These are phyloP conservation scores for Gymnodraco acuticeps DNA, from an alignment of 2,797 vertebrate species.

Conservation along the genomic window DNA sequence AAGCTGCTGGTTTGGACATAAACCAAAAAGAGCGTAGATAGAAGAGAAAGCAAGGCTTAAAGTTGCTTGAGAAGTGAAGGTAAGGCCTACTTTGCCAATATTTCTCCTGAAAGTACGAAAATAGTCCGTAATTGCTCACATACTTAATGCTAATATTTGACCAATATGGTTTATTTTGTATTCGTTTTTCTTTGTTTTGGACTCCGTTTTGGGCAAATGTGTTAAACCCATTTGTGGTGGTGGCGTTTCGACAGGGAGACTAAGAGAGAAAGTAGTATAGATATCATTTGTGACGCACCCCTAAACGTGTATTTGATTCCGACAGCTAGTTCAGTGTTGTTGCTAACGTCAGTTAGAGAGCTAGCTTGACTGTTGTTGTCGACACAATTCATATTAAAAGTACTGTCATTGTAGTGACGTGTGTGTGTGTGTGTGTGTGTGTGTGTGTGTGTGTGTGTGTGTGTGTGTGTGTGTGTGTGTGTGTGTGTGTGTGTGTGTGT, in stretches of 20 bases:
- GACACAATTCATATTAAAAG: not conserved
- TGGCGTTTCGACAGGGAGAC: too few relatives aligned
- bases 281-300: not conserved
- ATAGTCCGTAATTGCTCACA: too few relatives aligned
- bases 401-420: not conserved
- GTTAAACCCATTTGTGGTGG: too few relatives aligned
- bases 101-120: not conserved
- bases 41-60: constrained; percentile 12
- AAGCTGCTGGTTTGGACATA: not conserved
- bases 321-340: not conserved
- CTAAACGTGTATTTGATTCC: not conserved
- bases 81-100: constrained; percentile 5
- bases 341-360: constrained; percentile 2
- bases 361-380: constrained; percentile 13
- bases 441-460: constrained; percentile 3
- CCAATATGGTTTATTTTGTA: too few relatives aligned
- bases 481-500: not conserved
- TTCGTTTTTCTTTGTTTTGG: too few relatives aligned
- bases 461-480: not conserved
- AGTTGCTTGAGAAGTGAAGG: constrained; percentile 5
- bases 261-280: too few relatives aligned
- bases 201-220: too few relatives aligned
- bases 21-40: not conserved
- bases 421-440: not conserved
- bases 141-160: too few relatives aligned